Percentiles rank a stretch among this genome's conserved stretches.
phyloP scores from a whole-genome alignment of 2,888 invertebrate genomes.

The Gasteruption jaculator region DNA sequence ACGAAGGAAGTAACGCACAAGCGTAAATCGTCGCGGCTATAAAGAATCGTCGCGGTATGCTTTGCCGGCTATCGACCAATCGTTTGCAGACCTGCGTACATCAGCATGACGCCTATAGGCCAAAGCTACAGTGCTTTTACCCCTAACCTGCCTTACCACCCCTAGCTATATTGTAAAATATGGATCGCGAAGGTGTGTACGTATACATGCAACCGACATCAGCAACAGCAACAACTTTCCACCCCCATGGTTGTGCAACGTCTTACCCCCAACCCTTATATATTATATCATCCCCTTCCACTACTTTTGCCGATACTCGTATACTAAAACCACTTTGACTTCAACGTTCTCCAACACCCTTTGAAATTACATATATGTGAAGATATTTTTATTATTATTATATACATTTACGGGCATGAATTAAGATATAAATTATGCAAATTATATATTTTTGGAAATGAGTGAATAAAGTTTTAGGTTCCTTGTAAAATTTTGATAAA shows the following conservation, averaged over 20 bases:
- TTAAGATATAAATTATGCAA: too few species aligned
- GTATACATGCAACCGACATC: conserved; percentile 38
- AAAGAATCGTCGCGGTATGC: conserved; percentile 39
- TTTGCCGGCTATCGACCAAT: conserved; percentile 51
- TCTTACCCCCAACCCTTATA: conserved; percentile 2
- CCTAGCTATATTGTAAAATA: conserved; percentile 51
- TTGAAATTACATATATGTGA: too few species aligned
- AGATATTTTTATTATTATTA: too few species aligned
- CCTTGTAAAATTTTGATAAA: too few species aligned
- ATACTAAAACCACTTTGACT: too few species aligned
- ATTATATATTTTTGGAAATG: too few species aligned
- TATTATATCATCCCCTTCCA: background rate
- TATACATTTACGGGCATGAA: too few species aligned
- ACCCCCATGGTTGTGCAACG: conserved; percentile 15
- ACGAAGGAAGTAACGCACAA: conserved; percentile 7
- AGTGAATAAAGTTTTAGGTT: too few species aligned
- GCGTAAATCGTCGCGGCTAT: conserved; percentile 28
- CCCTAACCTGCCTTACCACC: conserved; percentile 30
- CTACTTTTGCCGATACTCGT: too few species aligned
- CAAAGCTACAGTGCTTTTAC: conserved; percentile 41
- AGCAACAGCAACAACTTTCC: conserved; percentile 23
- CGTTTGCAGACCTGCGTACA: conserved; percentile 49
- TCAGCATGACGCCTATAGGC: conserved; percentile 48
- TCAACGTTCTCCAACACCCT: too few species aligned
- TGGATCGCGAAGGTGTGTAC: conserved; percentile 49